Conservation (phyloP, 2,797 vertebrate genomes). For the Pangasius sanitwongsei region DNA sequence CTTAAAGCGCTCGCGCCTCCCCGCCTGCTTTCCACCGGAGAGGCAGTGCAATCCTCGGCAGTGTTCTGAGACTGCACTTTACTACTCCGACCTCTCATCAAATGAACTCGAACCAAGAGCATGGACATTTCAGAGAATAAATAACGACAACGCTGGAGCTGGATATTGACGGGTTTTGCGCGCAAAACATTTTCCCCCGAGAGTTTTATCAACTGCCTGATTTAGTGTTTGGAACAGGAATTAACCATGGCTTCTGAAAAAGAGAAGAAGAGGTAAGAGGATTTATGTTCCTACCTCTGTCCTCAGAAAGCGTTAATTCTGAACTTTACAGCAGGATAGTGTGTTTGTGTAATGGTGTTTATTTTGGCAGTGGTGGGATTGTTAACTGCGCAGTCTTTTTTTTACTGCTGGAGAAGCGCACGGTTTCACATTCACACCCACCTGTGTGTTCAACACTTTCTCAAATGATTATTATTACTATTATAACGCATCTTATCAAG, state of each 20-base stretch:
- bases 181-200: not conserved
- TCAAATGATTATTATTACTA: not conserved
- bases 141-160: not conserved
- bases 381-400: constrained; percentile 5
- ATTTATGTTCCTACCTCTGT: not conserved
- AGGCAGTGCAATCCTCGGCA: constrained; percentile 84
- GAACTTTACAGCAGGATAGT: not conserved
- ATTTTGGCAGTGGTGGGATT: not conserved
- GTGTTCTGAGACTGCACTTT: constrained; percentile 85
- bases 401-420: not conserved
- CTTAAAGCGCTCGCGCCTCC: constrained; percentile 23
- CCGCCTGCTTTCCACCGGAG: constrained; percentile 50
- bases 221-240: constrained; percentile 1
- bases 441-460: not conserved
- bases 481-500: not conserved
- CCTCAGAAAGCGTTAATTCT: not conserved
- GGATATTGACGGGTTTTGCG: not conserved
- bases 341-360: not conserved
- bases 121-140: constrained; percentile 27
- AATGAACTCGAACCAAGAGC: not conserved
- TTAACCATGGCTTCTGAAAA: constrained; percentile 56
- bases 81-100: constrained; percentile 43
- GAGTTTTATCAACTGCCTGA: constrained; percentile 11
- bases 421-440: not conserved
- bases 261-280: constrained; percentile 57